Conservation (phyloP, 2,888 invertebrate genomes). For the Eupeodes latifasciatus region DNA sequence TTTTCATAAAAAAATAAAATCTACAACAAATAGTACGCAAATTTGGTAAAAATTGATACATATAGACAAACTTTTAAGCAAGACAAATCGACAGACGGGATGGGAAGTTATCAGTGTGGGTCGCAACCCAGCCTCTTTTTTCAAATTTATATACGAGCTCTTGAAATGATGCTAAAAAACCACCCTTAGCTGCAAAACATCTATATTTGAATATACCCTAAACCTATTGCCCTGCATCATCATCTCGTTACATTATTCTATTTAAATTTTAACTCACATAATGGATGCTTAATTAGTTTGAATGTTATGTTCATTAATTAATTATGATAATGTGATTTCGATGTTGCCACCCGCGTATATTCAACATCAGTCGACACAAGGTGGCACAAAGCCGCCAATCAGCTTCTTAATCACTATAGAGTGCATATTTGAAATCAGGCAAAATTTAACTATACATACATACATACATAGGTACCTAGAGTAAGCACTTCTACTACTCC, state of each 20-base stretch:
- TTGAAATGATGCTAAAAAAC: background rate
- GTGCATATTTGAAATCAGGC: background rate
- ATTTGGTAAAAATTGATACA: too few species aligned
- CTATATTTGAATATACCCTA: background rate
- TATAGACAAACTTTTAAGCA: too few species aligned
- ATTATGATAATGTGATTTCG: conserved; percentile 79
- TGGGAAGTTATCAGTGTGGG: too few species aligned
- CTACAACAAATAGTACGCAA: too few species aligned
- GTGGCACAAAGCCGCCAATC: conserved; percentile 53
- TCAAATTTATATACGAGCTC: too few species aligned
- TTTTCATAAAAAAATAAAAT: too few species aligned
- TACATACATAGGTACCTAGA: background rate
- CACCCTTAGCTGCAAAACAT: background rate
- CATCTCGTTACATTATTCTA: conserved; percentile 43
- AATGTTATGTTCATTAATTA: conserved; percentile 78
- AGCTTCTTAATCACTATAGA: conserved; percentile 41
- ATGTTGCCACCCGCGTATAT: conserved; percentile 68
- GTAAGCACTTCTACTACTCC: background rate
- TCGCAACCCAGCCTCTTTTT: too few species aligned
- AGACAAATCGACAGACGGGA: too few species aligned
- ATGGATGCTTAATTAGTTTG: conserved; percentile 76
- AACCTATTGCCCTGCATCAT: background rate
- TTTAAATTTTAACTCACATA: conserved; percentile 69
- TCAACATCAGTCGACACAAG: background rate
- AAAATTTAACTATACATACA: background rate